Percentiles rank a stretch among this genome's conserved stretches.
phyloP scores from a whole-genome alignment of 2,113 vertebrate species.

The Phalacrocorax brasilianus region DNA sequence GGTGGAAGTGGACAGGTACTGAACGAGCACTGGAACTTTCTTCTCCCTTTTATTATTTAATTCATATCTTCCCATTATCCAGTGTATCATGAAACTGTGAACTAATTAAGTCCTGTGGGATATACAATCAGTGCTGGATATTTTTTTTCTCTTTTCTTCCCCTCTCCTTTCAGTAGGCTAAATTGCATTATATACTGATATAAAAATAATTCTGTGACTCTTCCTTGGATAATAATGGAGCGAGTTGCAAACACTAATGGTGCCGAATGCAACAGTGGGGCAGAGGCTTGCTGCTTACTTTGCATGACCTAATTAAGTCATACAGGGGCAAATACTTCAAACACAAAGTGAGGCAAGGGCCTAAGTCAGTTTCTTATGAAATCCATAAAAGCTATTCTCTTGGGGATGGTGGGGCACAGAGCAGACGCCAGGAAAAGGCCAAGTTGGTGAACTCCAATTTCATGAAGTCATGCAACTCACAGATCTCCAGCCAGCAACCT shows the following conservation, averaged over 20 bases:
- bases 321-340: not conserved
- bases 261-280: slow-evolving; percentile 48
- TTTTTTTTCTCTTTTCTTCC: not conserved
- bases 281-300: slow-evolving; percentile 21
- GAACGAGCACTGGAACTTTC: slow-evolving; percentile 59
- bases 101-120: slow-evolving; percentile 85
- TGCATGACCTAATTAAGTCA: slow-evolving; percentile 56
- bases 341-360: not conserved
- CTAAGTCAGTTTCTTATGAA: not conserved
- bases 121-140: slow-evolving; percentile 61
- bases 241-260: slow-evolving; percentile 62
- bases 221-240: slow-evolving; percentile 55
- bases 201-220: slow-evolving; percentile 51
- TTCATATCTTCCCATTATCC: slow-evolving; percentile 51
- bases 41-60: slow-evolving; percentile 67
- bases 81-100: slow-evolving; percentile 54
- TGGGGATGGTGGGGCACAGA: not conserved
- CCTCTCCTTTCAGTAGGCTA: slow-evolving; percentile 34
- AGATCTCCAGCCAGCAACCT: not conserved
- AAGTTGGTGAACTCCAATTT: not conserved
- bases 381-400: not conserved
- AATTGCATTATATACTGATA: slow-evolving; percentile 68
- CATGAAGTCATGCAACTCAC: not conserved
- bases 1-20: slow-evolving; percentile 75
- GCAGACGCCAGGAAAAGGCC: not conserved